Percentiles rank a stretch among this genome's conserved stretches.
Conservation (phyloP, 2,797 vertebrate species). For the Cheracebus regulus region DNA sequence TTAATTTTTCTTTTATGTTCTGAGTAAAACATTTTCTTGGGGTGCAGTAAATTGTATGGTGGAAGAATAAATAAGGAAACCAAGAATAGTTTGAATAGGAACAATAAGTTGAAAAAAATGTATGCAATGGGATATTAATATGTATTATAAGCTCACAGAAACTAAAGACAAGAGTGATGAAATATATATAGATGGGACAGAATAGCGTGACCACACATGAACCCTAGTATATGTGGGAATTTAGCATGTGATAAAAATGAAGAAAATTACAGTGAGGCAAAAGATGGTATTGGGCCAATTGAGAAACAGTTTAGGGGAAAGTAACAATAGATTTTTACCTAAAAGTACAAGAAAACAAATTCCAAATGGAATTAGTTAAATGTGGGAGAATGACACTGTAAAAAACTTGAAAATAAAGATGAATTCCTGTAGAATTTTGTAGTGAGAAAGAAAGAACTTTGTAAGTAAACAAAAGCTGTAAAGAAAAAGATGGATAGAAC, state of each 20-base stretch:
- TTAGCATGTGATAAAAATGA: neutral
- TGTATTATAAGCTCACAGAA: neutral
- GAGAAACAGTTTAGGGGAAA: neutral
- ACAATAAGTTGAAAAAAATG: neutral
- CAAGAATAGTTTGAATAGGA: constrained; percentile 24
- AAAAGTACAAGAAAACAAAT: neutral
- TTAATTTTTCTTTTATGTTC: constrained; percentile 20
- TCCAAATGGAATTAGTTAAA: neutral
- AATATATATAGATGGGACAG: neutral
- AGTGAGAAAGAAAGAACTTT: neutral
- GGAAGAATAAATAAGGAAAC: neutral
- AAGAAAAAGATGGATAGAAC: neutral
- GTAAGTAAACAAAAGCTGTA: neutral
- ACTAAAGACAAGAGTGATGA: neutral
- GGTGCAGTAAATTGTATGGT: neutral
- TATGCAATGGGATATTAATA: neutral
- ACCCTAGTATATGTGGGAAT: neutral
- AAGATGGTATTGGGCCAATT: neutral
- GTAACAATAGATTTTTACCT: neutral
- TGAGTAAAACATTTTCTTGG: neutral
- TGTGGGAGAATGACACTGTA: neutral
- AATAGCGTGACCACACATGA: neutral
- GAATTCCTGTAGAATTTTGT: neutral
- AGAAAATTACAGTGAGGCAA: neutral
- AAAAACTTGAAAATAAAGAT: neutral